Percentiles rank a stretch among this genome's conserved stretches.
Conservation (phyloP, 1,140 invertebrate species). For the Pseudomyrmex sp. region DNA sequence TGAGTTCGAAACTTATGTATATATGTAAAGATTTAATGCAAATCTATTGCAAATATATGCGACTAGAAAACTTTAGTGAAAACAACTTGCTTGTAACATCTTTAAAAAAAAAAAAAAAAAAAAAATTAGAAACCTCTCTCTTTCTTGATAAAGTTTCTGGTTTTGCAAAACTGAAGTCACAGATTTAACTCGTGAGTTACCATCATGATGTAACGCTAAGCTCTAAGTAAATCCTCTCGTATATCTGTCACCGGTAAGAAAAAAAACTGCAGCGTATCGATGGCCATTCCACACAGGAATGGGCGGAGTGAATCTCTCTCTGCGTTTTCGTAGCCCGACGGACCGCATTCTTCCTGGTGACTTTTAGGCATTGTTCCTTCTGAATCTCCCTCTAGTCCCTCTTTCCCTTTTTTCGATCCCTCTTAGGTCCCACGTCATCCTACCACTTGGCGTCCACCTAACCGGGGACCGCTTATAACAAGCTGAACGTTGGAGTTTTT, state of each 20-base stretch:
- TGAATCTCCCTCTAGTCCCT: constrained; percentile 63
- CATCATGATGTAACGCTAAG: constrained; percentile 73
- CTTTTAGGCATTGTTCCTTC: constrained; percentile 84
- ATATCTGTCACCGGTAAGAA: constrained; percentile 78
- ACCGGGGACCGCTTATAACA: constrained; percentile 75
- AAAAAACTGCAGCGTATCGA: constrained; percentile 65
- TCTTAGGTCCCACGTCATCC: constrained; percentile 57
- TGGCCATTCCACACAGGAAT: constrained; percentile 52
- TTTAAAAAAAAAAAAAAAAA: background rate
- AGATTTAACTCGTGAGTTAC: constrained; percentile 60
- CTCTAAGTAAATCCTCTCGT: constrained; percentile 80
- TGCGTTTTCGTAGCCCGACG: constrained; percentile 80
- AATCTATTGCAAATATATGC: background rate
- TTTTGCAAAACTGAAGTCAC: background rate
- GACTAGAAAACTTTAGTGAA: too few relatives aligned
- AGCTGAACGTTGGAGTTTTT: constrained; percentile 75
- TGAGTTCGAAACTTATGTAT: background rate
- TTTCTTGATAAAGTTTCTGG: background rate
- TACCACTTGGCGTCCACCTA: constrained; percentile 58
- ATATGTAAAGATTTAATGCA: background rate
- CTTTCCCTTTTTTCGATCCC: constrained; percentile 62
- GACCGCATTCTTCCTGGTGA: constrained; percentile 84
- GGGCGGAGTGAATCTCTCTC: constrained; percentile 52
- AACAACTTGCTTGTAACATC: too few relatives aligned
- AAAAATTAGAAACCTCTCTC: background rate